Base-by-base conservation (phyloP, 2,888 invertebrate species). In the Andrena flavipes region DNA sequence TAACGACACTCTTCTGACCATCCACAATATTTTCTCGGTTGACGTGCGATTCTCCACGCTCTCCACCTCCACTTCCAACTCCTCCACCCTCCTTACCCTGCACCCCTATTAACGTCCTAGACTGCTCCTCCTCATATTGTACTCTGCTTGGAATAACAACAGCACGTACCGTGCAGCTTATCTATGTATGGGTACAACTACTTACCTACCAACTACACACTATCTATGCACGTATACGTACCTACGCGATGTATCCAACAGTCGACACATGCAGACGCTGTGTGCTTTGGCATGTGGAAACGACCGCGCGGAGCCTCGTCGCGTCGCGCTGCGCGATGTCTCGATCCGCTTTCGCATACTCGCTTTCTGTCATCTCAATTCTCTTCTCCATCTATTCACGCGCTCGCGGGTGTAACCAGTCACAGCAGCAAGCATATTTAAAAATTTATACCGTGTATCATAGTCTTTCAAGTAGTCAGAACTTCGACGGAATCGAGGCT, bases 1-100 rank as follows among this genome's bases (percentile, higher is more conserved):
- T 23, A 30, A 54, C 60, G 35, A 48, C 35, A 48, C 49, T 72
- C 16, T 42, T 16, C 72, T 60, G 72, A 76, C 54, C 76, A 72
- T 49, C 54, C 76, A 26, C 51, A 76, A 80, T 51, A 33, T 80
- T 82, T 80, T 33, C 80, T 56, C 30, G 30, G 68, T 82, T 76
- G 59, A 56, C 68, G 49, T 23, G n/a, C 23, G 33, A 63, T 69
- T 60, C 29, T 26, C 26, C 35, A 49, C 13, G n/a, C 62, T 62
- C 26, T 48, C 16, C 16, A 26, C 20, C 30, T n/a, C 13, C 0
- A 13, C 26, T 2, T 2, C 10, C 42, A 42, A 10, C 16, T 51
- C 16, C 56, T 20, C 20, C 20, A n/a, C 6, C 23, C 20, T 56
- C 56, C 56, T 16, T 5, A 1, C 42, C 42, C 42, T 16, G 0